These are phyloP conservation scores for Labeo rohita DNA, from an alignment of 2,113 vertebrate genomes.

Conservation along the genomic window DNA sequence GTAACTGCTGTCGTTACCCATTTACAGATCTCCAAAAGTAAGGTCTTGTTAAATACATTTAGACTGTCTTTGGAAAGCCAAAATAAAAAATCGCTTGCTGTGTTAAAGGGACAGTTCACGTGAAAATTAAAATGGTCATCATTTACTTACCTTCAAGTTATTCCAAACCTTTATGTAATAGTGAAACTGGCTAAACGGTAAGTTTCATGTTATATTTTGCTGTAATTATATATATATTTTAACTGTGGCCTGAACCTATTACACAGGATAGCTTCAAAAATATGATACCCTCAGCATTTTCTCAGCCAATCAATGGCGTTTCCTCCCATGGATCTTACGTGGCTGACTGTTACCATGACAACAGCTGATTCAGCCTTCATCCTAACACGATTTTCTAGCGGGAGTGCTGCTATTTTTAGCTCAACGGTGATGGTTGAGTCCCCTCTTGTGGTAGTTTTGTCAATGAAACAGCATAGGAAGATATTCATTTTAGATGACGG, in stretches of 20 bases:
- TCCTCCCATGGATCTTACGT: not conserved
- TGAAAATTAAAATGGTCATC: not conserved
- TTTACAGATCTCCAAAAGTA: not conserved
- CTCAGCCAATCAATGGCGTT: not conserved
- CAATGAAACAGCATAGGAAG: not conserved
- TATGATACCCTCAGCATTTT: not conserved
- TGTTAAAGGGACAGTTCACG: not conserved
- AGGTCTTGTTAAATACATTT: not conserved
- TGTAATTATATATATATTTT: not conserved
- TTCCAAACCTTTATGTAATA: not conserved
- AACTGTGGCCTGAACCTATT: not conserved
- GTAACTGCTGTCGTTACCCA: not conserved
- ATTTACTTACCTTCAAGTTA: not conserved
- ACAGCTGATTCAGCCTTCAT: constrained; percentile 36
- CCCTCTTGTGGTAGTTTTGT: constrained; percentile 38
- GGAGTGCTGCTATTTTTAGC: constrained; percentile 39
- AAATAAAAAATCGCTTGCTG: not conserved
- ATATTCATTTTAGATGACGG: not conserved
- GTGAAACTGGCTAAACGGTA: not conserved
- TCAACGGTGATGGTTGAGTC: not conserved
- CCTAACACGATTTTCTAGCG: constrained; percentile 3
- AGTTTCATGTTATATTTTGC: no score
- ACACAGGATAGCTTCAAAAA: not conserved
- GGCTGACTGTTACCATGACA: constrained; percentile 1
- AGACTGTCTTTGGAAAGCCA: not conserved